Evolutionary conservation across 2,113 vertebrate species (phyloP).

Genomic region (Campylorhamphus procurvoides): DNA sequence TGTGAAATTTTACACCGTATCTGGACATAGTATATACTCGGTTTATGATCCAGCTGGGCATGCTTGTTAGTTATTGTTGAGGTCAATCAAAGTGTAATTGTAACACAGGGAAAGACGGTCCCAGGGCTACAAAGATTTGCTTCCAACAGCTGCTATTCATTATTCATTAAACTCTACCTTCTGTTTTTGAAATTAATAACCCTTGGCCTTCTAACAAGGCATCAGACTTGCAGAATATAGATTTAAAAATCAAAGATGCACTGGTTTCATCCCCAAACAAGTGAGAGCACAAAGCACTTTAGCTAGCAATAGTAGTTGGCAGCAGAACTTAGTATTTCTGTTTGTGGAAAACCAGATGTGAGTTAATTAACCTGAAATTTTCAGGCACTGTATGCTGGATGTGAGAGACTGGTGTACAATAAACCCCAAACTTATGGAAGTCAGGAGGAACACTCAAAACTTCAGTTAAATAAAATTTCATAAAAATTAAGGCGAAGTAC

Average conservation of each 20-base stretch:
- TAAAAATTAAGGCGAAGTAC: neutral
- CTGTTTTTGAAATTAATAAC: slow-evolving; percentile 69
- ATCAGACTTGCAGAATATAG: slow-evolving; percentile 28
- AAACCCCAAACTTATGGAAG: slow-evolving; percentile 10
- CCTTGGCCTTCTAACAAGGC: slow-evolving; percentile 54
- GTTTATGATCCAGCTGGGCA: slow-evolving; percentile 66
- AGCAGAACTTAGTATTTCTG: slow-evolving; percentile 4
- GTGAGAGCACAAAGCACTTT: neutral
- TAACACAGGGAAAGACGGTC: slow-evolving; percentile 56
- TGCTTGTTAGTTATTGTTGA: slow-evolving; percentile 68
- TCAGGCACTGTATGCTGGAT: neutral
- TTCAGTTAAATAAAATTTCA: neutral
- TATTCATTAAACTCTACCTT: slow-evolving; percentile 68
- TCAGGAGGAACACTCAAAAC: neutral
- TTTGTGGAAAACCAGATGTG: slow-evolving; percentile 46
- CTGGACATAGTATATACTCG: slow-evolving; percentile 45
- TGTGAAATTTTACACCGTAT: slow-evolving; percentile 69
- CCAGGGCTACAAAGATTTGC: slow-evolving; percentile 47
- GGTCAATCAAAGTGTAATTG: slow-evolving; percentile 75
- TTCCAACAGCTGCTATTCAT: slow-evolving; percentile 71
- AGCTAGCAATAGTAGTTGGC: neutral
- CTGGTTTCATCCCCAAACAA: slow-evolving; percentile 17
- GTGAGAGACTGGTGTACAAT: neutral
- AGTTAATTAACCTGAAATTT: slow-evolving; percentile 43
- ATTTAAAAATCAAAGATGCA: slow-evolving; percentile 29